A percentile compares a stretch with the other conserved stretches of the same genome.
Conservation (phyloP, 2,113 vertebrate genomes). For the Macaca fascicularis region DNA sequence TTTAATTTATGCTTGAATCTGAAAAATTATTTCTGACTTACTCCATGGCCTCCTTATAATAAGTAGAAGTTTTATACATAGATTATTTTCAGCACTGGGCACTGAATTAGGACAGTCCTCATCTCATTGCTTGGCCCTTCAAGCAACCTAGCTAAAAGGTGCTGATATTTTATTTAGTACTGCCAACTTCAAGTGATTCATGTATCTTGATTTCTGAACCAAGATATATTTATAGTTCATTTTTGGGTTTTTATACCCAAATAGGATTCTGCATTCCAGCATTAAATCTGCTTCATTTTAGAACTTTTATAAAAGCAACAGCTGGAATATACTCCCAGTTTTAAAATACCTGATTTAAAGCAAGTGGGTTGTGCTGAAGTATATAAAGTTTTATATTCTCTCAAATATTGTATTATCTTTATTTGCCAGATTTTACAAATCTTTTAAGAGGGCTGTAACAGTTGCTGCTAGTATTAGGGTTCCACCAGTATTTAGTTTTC, state of each 20-base stretch:
- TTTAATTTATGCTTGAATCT: slow-evolving; percentile 42
- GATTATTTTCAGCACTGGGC: slow-evolving; percentile 17
- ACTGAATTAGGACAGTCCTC: slow-evolving; percentile 54
- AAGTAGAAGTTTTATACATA: not conserved
- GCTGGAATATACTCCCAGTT: slow-evolving; percentile 73
- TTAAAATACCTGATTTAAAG: slow-evolving; percentile 64
- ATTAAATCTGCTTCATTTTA: slow-evolving; percentile 53
- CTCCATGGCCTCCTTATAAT: not conserved
- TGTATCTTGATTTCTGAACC: slow-evolving; percentile 62
- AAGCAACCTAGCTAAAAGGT: slow-evolving; percentile 63
- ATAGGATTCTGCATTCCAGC: slow-evolving; percentile 57
- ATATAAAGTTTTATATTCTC: slow-evolving; percentile 76
- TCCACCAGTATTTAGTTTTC: slow-evolving; percentile 79
- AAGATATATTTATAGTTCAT: slow-evolving; percentile 21
- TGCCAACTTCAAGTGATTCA: slow-evolving; percentile 55
- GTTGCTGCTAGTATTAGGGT: slow-evolving; percentile 79
- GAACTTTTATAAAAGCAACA: slow-evolving; percentile 68
- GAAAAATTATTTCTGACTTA: slow-evolving; percentile 4
- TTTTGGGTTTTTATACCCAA: slow-evolving; percentile 54
- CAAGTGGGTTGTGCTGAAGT: slow-evolving; percentile 68
- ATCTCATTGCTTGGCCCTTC: slow-evolving; percentile 71
- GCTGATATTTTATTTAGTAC: slow-evolving; percentile 64
- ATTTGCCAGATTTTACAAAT: slow-evolving; percentile 78
- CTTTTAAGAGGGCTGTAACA: slow-evolving; percentile 76
- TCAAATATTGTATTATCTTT: slow-evolving; percentile 69